phyloP scores from a whole-genome alignment of 2,113 vertebrate species.

The Scophthalmus maximus region DNA sequence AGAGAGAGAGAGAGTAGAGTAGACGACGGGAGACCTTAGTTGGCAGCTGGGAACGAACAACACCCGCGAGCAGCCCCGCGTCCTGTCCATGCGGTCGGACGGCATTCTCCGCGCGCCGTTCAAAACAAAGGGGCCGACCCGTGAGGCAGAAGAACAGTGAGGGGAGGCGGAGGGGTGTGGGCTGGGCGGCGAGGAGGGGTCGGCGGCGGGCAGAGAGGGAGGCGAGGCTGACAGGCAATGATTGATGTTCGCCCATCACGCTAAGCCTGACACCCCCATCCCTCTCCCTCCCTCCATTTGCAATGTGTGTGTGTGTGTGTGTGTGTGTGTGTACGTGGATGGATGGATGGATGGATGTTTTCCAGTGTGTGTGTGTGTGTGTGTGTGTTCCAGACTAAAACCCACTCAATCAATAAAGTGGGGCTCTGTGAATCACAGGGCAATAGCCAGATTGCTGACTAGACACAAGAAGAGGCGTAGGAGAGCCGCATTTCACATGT shows the following conservation, averaged over 20 bases:
- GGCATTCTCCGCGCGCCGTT: slow-evolving; percentile 82
- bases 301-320: slow-evolving; percentile 72
- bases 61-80: slow-evolving; percentile 88
- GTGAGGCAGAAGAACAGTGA: slow-evolving; percentile 83
- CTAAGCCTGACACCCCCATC: slow-evolving; percentile 86
- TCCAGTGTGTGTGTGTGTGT: slow-evolving; percentile 45
- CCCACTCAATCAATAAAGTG: slow-evolving; percentile 79
- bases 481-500: slow-evolving; percentile 78
- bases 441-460: slow-evolving; percentile 90
- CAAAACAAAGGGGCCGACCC: slow-evolving; percentile 91
- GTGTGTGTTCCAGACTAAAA: slow-evolving; percentile 70
- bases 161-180: slow-evolving; percentile 25
- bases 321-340: slow-evolving; percentile 25
- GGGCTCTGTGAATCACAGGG: slow-evolving; percentile 62
- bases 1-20: too few relatives aligned
- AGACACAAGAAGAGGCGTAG: slow-evolving; percentile 88
- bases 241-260: slow-evolving; percentile 92
- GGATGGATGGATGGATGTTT: not conserved
- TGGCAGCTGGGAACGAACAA: slow-evolving; percentile 89
- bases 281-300: slow-evolving; percentile 74
- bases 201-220: not conserved
- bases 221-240: slow-evolving; percentile 87
- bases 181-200: slow-evolving; percentile 21
- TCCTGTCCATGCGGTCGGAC: slow-evolving; percentile 87
- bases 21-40: slow-evolving; percentile 87